Evolutionary conservation across 2,113 vertebrate genomes (phyloP).

Genomic region (Fregata magnificens): DNA sequence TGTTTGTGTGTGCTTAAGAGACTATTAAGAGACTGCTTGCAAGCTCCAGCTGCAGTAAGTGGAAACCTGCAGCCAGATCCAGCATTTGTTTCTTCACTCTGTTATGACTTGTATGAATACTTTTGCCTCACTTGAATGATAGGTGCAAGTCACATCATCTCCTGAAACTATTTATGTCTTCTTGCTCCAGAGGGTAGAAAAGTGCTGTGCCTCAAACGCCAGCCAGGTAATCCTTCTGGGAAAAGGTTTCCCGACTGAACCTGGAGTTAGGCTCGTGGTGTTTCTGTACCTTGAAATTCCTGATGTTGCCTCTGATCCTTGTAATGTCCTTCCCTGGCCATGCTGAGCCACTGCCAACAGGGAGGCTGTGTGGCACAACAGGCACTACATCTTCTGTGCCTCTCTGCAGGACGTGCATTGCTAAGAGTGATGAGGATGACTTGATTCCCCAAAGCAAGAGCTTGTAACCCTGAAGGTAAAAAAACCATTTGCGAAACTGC

Average conservation of each 20-base stretch:
- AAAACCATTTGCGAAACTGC: background rate
- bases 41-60: background rate
- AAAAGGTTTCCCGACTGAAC: background rate
- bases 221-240: background rate
- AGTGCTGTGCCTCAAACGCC: background rate
- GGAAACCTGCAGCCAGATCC: background rate
- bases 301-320: background rate
- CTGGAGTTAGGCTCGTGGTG: accelerated
- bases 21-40: background rate
- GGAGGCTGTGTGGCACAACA: background rate
- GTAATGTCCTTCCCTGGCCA: background rate
- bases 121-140: background rate
- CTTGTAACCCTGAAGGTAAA: background rate
- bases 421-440: background rate
- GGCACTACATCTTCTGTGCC: background rate
- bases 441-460: background rate
- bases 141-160: background rate
- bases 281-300: background rate
- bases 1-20: background rate
- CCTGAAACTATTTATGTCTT: background rate
- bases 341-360: background rate
- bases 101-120: background rate
- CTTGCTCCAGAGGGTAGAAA: background rate
- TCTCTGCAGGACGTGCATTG: background rate
- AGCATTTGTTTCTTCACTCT: background rate